Conservation (phyloP, 2,888 invertebrate species). For the Maniola hyperantus region DNA sequence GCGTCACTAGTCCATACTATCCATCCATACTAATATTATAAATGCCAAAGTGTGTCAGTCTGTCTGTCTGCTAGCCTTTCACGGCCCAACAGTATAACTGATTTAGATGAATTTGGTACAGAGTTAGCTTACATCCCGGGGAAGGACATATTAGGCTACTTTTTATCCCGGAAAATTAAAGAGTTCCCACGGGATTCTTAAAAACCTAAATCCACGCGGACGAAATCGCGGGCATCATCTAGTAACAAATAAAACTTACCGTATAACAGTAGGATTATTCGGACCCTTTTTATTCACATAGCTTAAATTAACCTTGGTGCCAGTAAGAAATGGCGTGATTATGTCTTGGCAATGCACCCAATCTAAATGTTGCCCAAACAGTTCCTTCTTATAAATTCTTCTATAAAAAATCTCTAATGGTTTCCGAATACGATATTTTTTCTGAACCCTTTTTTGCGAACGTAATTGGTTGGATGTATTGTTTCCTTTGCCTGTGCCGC, state of each 20-base stretch:
- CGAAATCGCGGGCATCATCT: no score
- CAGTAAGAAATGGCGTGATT: slow-evolving; percentile 52
- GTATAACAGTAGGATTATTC: slow-evolving; percentile 41
- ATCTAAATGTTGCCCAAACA: slow-evolving; percentile 34
- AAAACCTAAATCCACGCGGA: no score
- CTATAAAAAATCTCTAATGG: slow-evolving; percentile 45
- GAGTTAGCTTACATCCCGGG: no score
- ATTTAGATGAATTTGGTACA: no score
- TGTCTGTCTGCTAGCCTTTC: no score
- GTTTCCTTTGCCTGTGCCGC: not conserved
- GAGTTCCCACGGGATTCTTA: no score
- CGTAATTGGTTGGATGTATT: slow-evolving; percentile 4
- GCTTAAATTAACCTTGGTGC: slow-evolving; percentile 43
- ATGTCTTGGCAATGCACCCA: slow-evolving; percentile 53
- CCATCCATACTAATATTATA: no score
- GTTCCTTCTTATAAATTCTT: slow-evolving; percentile 32
- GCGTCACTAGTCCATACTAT: no score
- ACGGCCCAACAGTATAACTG: no score
- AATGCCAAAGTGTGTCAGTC: no score
- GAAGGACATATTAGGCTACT: no score
- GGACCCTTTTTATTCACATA: slow-evolving; percentile 23
- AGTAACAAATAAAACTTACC: slow-evolving; percentile 44
- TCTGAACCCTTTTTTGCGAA: slow-evolving; percentile 18
- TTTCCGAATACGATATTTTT: slow-evolving; percentile 30
- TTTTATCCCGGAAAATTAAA: no score